Conservation (phyloP, 2,888 invertebrate genomes). For the Apocheima hispidaria region DNA sequence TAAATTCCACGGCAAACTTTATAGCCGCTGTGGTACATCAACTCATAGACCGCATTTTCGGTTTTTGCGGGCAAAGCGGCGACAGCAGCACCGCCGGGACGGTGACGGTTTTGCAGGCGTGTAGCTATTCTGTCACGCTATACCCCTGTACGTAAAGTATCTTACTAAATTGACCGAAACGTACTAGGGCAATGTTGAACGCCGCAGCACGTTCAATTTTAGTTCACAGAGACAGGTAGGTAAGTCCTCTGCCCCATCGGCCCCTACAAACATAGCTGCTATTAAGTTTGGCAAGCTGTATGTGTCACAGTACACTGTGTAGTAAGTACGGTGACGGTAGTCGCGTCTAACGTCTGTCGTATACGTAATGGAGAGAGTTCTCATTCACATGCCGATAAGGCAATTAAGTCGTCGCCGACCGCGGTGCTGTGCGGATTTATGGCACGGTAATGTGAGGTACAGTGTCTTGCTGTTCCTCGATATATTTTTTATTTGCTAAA, state of each 20-base stretch:
- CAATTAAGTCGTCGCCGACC: conserved; percentile 30
- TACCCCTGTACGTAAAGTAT: no score
- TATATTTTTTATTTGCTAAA: no score
- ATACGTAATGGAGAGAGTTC: conserved; percentile 39
- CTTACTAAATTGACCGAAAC: no score
- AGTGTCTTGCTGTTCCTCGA: not conserved
- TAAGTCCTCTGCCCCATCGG: no score
- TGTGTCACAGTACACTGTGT: conserved; percentile 8
- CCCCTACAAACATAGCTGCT: not conserved
- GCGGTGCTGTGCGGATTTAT: conserved; percentile 16
- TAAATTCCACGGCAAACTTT: not conserved
- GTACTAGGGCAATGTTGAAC: no score
- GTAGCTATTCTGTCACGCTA: no score
- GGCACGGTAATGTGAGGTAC: conserved; percentile 9
- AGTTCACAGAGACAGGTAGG: no score
- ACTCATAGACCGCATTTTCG: no score
- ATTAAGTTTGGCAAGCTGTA: conserved; percentile 3
- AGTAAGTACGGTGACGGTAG: conserved; percentile 7
- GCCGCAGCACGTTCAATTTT: no score
- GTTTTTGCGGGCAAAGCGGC: no score
- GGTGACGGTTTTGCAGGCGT: no score
- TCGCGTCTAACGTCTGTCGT: conserved; percentile 27
- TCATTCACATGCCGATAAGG: conserved; percentile 42
- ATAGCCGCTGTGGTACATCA: conserved; percentile 31
- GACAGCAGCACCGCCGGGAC: no score